phyloP scores from a whole-genome alignment of 2,888 invertebrate genomes.

The Nemurella pictetii region DNA sequence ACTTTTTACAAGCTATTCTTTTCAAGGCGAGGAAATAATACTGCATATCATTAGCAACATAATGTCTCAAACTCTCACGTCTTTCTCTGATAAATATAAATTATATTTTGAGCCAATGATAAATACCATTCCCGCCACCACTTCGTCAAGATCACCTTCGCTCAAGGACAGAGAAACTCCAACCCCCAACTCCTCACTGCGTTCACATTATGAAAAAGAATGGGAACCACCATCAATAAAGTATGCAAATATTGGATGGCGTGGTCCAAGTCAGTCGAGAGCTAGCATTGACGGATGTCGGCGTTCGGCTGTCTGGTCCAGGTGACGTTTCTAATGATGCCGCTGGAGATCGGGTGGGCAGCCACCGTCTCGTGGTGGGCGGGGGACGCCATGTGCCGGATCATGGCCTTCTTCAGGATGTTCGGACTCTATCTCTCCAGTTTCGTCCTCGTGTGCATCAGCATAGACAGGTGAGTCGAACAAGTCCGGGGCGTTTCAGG shows the following conservation, averaged over 20 bases:
- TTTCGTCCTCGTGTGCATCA: slow-evolving; percentile 86
- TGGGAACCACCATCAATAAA: too few species aligned
- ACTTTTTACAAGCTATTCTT: too few species aligned
- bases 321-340: slow-evolving; percentile 90
- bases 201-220: not conserved
- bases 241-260: not conserved
- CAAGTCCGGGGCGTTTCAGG: too few species aligned
- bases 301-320: slow-evolving; percentile 49
- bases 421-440: slow-evolving; percentile 87
- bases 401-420: slow-evolving; percentile 84
- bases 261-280: not conserved
- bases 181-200: not conserved
- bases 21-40: too few species aligned
- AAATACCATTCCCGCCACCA: too few species aligned
- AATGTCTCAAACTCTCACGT: too few species aligned
- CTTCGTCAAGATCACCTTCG: too few species aligned
- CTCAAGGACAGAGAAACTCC: not conserved
- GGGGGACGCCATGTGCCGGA: slow-evolving; percentile 80
- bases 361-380: slow-evolving; percentile 84
- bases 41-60: too few species aligned
- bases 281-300: not conserved
- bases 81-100: too few species aligned
- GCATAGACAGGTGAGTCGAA: slow-evolving; percentile 82
- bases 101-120: too few species aligned
- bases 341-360: slow-evolving; percentile 87